Conservation (phyloP, 2,113 vertebrate species). For the Thinocorus orbignyianus region DNA sequence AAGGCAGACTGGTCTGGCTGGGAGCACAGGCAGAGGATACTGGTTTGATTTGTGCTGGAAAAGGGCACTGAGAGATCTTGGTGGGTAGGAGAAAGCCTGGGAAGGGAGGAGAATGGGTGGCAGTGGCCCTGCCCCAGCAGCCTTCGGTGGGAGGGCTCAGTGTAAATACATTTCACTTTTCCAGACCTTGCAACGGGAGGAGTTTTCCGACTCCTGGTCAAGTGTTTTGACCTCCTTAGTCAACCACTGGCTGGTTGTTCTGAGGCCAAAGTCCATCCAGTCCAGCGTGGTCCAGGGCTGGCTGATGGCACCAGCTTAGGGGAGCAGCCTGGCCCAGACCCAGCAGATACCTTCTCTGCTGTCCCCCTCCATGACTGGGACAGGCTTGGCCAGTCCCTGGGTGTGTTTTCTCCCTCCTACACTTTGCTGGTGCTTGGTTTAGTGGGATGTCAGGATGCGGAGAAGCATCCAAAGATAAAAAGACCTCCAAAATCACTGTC, state of each 20-base stretch:
- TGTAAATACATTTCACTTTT: neutral
- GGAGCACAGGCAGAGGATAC: neutral
- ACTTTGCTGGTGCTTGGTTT: neutral
- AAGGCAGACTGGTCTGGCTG: neutral
- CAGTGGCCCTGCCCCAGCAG: no score
- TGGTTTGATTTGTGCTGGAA: rapidly evolving
- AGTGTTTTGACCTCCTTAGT: neutral
- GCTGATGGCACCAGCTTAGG: neutral
- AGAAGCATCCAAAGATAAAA: neutral
- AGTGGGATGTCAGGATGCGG: neutral
- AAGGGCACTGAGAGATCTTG: neutral
- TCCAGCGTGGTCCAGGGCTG: neutral
- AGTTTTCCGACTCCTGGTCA: neutral
- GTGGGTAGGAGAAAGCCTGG: neutral
- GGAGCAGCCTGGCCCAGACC: neutral
- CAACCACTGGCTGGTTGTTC: neutral
- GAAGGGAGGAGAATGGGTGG: neutral
- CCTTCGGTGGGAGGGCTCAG: neutral
- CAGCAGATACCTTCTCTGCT: neutral
- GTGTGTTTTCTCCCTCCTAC: neutral
- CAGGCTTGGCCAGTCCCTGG: neutral
- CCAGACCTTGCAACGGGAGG: neutral
- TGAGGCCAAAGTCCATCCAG: conserved; percentile 19
- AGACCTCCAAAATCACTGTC: neutral
- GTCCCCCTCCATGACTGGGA: rapidly evolving